Base-by-base conservation (phyloP, 1,140 invertebrate genomes). In the Pseudomyrmex cubaensis region DNA sequence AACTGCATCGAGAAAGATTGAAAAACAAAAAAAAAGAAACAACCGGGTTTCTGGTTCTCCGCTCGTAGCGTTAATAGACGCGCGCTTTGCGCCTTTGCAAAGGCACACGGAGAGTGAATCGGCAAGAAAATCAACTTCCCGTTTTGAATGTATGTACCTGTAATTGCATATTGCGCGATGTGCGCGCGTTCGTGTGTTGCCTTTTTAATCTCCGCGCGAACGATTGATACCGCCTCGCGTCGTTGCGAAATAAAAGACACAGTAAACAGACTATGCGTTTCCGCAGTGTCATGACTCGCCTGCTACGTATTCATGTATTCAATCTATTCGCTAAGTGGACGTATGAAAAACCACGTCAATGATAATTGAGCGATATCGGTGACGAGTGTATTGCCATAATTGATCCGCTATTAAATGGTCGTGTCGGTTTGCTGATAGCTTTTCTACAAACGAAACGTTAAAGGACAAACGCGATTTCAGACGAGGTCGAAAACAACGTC, bases 101-200 rank as follows among this genome's bases (percentile, higher is more conserved):
- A 70, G 54, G 35, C 76, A 8, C 54, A 48, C 0, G 35, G 35
- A 35, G 35, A 22, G 66, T 72, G 76, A 80, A 72, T 80, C 44
- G 76, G 46, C 76, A 61, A 72, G 66, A 80, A 80, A 80, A 80
- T 80, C 76, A 17, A 80, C 76, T 70, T 78, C 66, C 76, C 76
- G 54, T 80, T 80, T 80, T 59, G 56, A 59, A 80, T 72, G 76
- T 80, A 72, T 72, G 76, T 80, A 72, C 57, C 76, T 72, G 76
- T 80, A 80, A 80, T 72, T 80, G 76, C 66, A 72, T 20, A 57
- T 46, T 78, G 64, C 63, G 52, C 64, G 64, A 70, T 69, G 64
- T 48, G 44, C 76, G 64, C 35, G 74, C 74, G 59, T 54, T 63
- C 74, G 72, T 74, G 56, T 72, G 35, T 72, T 74, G 74, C 76